Base-by-base conservation (phyloP, 2,888 invertebrate genomes). In the Dendrolimus houi region DNA sequence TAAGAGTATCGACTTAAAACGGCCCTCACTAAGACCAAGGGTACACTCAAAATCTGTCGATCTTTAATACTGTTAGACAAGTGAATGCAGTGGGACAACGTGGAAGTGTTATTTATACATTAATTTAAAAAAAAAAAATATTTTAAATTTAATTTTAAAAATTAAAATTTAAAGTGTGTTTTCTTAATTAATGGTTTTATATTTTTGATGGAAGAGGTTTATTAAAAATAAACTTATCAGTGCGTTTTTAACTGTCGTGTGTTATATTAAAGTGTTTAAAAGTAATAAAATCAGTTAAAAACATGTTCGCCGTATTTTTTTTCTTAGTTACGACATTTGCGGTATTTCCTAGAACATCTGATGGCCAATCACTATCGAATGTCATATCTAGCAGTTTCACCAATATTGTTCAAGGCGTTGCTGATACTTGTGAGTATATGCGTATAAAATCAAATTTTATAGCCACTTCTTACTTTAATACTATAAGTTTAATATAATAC, bases 11-110 rank as follows among this genome's bases (percentile, higher is more conserved):
- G 29, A 29, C 29, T 29, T 29, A 29, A 29, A 29, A 29, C 29
- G 12, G 47, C 47, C 47, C 47, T 47, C 47, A 47, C 47, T 47
- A 9, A 47, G 12, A 47, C 12, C 47, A 47, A 47, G 47, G 47
- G 12, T 47, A 47, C 9, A 47, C 47, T 47, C 47, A 47, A 47
- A 47, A 29, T 29, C 56, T 52, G 56, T 56, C 17, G 64, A 61
- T n/a, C 56, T 54, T 29, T 29, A 29, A 29, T 29, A 9, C 12
- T 47, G 12, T 47, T 47, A 47, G 47, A 47, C 8, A 47, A 47
- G 47, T 47, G 9, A 9, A 47, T 47, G 47, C 47, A 47, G 9
- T 47, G 47, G 47, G 47, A 47, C 47, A 2, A 47, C 8, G 47
- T 47, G 12, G 9, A 47, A 12, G 47, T 47, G 47, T 47, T 9